A percentile compares a stretch with the other conserved stretches of the same genome.
phyloP scores from a whole-genome alignment of 2,797 vertebrate species.

The Halcyon smyrnensis region DNA sequence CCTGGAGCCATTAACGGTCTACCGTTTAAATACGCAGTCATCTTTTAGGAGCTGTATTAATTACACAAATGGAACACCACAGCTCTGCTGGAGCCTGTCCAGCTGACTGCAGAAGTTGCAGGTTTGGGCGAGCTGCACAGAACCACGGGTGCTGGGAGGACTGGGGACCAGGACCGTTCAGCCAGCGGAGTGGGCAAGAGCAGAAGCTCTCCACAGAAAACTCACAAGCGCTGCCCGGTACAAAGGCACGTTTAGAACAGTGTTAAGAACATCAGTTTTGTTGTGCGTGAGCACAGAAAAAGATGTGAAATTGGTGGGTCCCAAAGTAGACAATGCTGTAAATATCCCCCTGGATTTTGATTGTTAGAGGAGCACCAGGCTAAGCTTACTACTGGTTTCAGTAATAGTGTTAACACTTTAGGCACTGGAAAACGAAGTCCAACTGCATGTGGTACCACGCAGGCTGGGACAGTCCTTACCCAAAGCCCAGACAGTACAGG shows the following conservation, averaged over 20 bases:
- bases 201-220: background rate
- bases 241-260: background rate
- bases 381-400: background rate
- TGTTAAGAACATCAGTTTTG: background rate
- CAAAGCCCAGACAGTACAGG: background rate
- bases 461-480: background rate
- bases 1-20: conserved; percentile 39
- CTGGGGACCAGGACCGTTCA: accelerated
- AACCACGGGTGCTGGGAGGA: background rate
- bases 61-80: conserved; percentile 64
- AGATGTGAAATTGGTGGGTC: background rate
- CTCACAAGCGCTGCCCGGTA: background rate
- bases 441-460: background rate
- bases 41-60: conserved; percentile 66
- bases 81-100: conserved; percentile 25
- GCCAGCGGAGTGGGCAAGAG: accelerated
- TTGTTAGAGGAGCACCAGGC: background rate
- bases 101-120: conserved; percentile 47
- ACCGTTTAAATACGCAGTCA: conserved; percentile 21
- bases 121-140: background rate
- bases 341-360: background rate
- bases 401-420: background rate
- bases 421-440: background rate
- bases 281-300: background rate
- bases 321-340: background rate